Percentiles rank a stretch among this genome's conserved stretches.
phyloP scores from a whole-genome alignment of 2,797 vertebrate genomes.

The Tiaroga cobitis region DNA sequence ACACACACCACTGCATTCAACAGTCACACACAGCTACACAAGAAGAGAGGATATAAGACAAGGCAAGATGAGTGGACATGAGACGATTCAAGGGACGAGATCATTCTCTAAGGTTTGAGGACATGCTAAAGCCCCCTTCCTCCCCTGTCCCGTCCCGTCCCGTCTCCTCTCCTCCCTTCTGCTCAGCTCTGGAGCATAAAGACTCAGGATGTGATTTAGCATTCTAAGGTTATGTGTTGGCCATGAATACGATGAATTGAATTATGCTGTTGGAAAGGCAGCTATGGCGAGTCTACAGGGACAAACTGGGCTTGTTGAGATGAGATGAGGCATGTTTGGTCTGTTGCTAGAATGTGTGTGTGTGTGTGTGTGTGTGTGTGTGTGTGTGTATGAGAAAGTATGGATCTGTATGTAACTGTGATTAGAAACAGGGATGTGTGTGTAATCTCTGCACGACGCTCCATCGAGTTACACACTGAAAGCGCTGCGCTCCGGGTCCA shows the following conservation, averaged over 20 bases:
- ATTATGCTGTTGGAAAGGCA: conserved; percentile 64
- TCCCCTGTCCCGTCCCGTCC: conserved; percentile 1
- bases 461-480: conserved; percentile 43
- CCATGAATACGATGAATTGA: conserved; percentile 69
- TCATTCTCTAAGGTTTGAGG: not conserved
- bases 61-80: not conserved
- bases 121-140: not conserved
- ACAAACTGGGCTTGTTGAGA: conserved; percentile 46
- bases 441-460: not conserved
- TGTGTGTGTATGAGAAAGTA: conserved; percentile 6
- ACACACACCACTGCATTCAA: conserved; percentile 13
- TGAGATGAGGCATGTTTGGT: conserved; percentile 50
- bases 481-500: conserved; percentile 32
- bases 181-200: conserved; percentile 64
- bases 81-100: not conserved
- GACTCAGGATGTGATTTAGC: conserved; percentile 68
- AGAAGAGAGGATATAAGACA: not conserved
- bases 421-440: conserved; percentile 50
- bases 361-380: conserved; percentile 6
- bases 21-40: not conserved
- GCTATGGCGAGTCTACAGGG: conserved; percentile 30
- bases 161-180: conserved; percentile 32
- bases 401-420: conserved; percentile 28
- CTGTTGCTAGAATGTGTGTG: conserved; percentile 19
- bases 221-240: conserved; percentile 71